phyloP scores from a whole-genome alignment of 2,113 vertebrate species.

The Myiagra hebetior region DNA sequence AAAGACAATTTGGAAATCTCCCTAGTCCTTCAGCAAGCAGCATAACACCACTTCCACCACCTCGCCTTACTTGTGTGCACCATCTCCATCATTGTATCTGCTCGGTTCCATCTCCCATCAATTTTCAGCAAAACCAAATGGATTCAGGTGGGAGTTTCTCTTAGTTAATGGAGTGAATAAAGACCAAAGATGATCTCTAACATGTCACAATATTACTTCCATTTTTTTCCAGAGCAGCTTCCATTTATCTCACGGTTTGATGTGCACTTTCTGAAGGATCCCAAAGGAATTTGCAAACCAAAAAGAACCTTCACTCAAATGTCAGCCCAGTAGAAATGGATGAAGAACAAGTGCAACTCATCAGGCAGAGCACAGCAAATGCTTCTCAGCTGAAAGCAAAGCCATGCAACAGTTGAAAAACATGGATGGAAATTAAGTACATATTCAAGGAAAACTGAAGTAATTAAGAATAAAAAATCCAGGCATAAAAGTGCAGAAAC shows the following conservation, averaged over 20 bases:
- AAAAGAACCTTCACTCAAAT: neutral
- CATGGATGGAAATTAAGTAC: neutral
- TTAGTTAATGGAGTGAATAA: neutral
- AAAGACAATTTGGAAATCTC: neutral
- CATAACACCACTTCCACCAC: neutral
- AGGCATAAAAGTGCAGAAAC: neutral
- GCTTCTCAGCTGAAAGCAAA: neutral
- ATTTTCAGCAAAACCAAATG: neutral
- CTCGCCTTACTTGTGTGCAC: accelerated
- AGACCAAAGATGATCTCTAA: neutral
- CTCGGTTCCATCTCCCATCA: neutral
- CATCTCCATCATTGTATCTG: neutral
- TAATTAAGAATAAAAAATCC: neutral
- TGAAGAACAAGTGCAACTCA: neutral
- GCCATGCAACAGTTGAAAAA: neutral
- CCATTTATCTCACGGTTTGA: neutral
- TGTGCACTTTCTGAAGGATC: neutral
- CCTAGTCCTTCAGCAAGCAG: neutral
- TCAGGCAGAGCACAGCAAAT: neutral
- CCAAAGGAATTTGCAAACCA: neutral
- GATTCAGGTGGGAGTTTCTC: neutral
- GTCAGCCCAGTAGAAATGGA: neutral
- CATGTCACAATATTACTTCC: neutral
- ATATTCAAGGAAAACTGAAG: neutral
- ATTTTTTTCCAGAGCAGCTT: neutral